Evolutionary conservation across 35 echinoderm and acorn worm species (phyloP).

Genomic region (Lytechinus variegatus): DNA sequence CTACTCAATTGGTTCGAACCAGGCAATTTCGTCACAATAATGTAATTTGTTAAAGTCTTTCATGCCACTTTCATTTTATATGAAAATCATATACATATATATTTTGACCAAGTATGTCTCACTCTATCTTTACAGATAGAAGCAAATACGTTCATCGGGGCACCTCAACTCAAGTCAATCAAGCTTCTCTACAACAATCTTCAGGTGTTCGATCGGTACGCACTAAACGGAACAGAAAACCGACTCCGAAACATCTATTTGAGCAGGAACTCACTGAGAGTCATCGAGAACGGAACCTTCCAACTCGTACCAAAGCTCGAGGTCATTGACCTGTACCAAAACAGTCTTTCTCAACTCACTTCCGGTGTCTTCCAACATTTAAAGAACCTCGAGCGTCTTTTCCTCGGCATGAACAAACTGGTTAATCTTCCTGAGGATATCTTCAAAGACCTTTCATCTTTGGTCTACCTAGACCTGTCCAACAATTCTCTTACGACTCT

Average conservation of each 20-base stretch:
- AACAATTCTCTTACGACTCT: not conserved
- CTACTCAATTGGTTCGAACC: too few species aligned
- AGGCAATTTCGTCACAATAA: too few species aligned
- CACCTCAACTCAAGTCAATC: not conserved
- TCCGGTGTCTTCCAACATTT: not conserved
- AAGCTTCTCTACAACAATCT: conserved; percentile 46
- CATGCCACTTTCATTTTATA: too few species aligned
- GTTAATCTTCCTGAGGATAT: not conserved
- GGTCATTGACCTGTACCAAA: not conserved
- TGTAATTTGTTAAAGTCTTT: not conserved
- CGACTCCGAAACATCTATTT: not conserved
- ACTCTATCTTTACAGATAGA: not conserved
- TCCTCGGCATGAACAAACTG: conserved; percentile 43
- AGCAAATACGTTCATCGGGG: conserved; percentile 15
- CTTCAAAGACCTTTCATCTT: not conserved
- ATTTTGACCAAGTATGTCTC: too few species aligned
- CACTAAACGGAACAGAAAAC: conserved; percentile 13
- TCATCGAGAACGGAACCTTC: conserved; percentile 14
- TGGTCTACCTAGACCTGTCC: conserved; percentile 17
- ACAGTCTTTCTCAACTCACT: not conserved
- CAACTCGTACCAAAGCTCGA: conserved; percentile 19
- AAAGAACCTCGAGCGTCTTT: not conserved
- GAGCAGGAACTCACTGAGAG: not conserved
- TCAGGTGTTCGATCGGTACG: not conserved
- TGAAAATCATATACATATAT: too few species aligned